Evolutionary conservation across 2,888 invertebrate species (phyloP).

Genomic region (Diarsia brunnea): DNA sequence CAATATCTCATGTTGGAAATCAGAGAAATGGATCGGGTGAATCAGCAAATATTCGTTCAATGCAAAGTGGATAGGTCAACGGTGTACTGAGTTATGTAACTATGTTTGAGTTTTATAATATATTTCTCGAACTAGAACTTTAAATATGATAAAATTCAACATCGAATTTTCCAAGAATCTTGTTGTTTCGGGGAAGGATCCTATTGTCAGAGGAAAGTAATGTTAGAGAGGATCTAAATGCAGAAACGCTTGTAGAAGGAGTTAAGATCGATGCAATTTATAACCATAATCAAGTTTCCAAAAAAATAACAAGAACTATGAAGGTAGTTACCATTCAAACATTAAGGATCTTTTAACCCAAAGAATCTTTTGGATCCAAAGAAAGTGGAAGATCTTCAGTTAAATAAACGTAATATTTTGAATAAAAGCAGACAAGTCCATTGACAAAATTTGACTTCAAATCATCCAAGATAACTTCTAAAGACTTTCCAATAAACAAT

Average conservation of each 20-base stretch:
- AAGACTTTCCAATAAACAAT: slow-evolving; percentile 7
- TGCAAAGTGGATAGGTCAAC: slow-evolving; percentile 32
- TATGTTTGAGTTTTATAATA: slow-evolving; percentile 6
- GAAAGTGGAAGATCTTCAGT: neutral
- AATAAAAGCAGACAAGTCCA: neutral
- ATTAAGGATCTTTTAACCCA: too few species aligned
- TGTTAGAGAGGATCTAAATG: neutral
- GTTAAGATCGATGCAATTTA: neutral
- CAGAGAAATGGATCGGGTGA: slow-evolving; percentile 37
- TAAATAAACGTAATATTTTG: neutral
- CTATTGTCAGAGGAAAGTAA: too few species aligned
- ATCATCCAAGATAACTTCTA: neutral
- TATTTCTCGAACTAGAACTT: neutral
- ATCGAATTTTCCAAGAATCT: neutral
- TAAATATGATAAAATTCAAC: neutral
- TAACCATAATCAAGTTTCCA: neutral
- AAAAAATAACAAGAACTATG: neutral
- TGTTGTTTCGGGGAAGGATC: neutral
- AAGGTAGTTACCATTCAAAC: too few species aligned
- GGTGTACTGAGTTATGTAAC: slow-evolving; percentile 7
- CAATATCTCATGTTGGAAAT: slow-evolving; percentile 28
- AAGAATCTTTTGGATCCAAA: neutral
- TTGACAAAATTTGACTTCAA: neutral
- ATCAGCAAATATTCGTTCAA: slow-evolving; percentile 22
- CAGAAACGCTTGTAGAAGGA: neutral